These are phyloP conservation scores for Cotesia vestalis DNA, from an alignment of 1,140 invertebrate genomes.

Conservation along the genomic window DNA sequence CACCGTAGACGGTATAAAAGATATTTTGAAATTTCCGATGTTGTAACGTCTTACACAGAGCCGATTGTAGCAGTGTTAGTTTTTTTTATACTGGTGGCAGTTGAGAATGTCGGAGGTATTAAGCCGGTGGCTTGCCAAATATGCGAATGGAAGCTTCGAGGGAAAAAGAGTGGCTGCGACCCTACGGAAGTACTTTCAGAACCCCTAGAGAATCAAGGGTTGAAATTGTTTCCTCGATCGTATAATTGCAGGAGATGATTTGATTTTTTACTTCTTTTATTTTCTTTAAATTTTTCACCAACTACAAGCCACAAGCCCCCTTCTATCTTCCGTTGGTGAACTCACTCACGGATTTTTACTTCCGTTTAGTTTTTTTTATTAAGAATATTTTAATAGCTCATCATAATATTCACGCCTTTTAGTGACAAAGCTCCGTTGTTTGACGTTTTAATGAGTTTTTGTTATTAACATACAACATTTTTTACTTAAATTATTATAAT, in stretches of 20 bases:
- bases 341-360: too few species aligned
- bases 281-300: neutral
- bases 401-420: too few species aligned
- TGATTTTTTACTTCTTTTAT: constrained; percentile 7
- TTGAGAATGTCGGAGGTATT: neutral
- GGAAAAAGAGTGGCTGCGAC: constrained; percentile 9
- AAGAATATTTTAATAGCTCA: too few species aligned
- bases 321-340: too few species aligned
- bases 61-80: too few species aligned
- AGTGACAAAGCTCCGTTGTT: too few species aligned
- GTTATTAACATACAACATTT: too few species aligned
- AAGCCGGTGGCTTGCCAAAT: constrained; percentile 22
- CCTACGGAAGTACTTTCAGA: constrained; percentile 20
- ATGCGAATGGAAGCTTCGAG: constrained; percentile 8
- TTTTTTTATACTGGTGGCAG: too few species aligned
- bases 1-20: constrained; percentile 1
- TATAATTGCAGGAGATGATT: constrained; percentile 36
- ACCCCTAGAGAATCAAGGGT: constrained; percentile 20
- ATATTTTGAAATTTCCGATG: constrained; percentile 11
- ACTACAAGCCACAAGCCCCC: too few species aligned
- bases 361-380: neutral
- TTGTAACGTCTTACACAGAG: neutral
- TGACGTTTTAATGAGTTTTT: too few species aligned
- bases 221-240: constrained; percentile 38
- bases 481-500: too few species aligned